A percentile compares a stretch with the other conserved stretches of the same genome.
Conservation (phyloP, 1,140 invertebrate species). For the Cecropterus lyciades region DNA sequence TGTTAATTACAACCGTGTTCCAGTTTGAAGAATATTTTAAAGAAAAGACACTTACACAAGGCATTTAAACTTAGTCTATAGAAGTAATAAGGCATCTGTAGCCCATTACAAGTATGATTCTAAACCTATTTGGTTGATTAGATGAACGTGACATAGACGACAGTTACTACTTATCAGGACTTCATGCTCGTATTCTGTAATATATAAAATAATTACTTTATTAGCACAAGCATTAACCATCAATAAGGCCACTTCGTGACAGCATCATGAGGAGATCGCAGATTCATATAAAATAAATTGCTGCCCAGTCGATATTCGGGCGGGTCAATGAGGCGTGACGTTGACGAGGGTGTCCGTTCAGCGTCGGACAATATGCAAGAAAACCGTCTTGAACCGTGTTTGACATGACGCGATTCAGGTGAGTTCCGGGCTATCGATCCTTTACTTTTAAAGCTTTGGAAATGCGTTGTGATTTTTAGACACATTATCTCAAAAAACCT, state of each 20-base stretch:
- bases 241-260: conserved; percentile 69
- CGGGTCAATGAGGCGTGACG: conserved; percentile 80
- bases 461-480: conserved; percentile 1
- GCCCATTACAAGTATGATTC: no score
- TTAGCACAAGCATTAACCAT: conserved; percentile 41
- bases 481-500: no score
- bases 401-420: conserved; percentile 74
- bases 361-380: conserved; percentile 74
- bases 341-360: conserved; percentile 72
- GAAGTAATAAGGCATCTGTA: no score
- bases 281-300: conserved; percentile 83
- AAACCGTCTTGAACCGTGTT: conserved; percentile 68
- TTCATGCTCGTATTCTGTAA: background rate
- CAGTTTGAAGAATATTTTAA: no score
- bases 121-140: no score
- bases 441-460: conserved; percentile 8
- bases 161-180: no score
- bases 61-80: no score
- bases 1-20: no score
- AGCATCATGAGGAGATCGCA: conserved; percentile 64
- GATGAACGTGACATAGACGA: no score
- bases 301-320: conserved; percentile 73
- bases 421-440: conserved; percentile 38
- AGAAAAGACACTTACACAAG: no score
- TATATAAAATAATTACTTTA: background rate